Base-by-base conservation (phyloP, 2,113 vertebrate species). In the Tichodroma muraria region DNA sequence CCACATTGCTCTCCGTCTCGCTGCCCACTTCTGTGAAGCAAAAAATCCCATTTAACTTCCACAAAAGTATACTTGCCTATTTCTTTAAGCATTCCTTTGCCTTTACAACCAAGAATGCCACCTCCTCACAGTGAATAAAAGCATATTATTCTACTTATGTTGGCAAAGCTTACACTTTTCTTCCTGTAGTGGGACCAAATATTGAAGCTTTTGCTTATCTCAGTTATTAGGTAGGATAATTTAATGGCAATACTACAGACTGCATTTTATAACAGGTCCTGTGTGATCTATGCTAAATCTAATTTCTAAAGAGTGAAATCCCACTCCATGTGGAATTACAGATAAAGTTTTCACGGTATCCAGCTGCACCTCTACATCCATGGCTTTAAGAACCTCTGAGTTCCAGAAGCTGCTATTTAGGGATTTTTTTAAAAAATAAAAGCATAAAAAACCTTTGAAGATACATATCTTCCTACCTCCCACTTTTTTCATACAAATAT, bases 1-100 rank as follows among this genome's bases (percentile, higher is more conserved):
- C 98, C 97, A 98, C 97, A 8, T 97, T 98, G 95, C 99, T 99
- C 87, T 99, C 98, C 1, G 98, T 98, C 97, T 99, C 99, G 35
- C 98, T 99, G 65, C 98, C 98, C 52, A 98, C 98, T 89, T 99
- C 99, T 99, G 83, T 57, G 66, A 96, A 94, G 54, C 25, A 80
- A 63, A 88, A 66, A 31, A 76, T 69, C 60, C 40, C 47, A 71
- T 53, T 78, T 64, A 80, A 75, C 37, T 61, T 64, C 7, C 80
- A 50, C n/a, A 5, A 35, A 38, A 37, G 47, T 10, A 24, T 3
- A 42, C 8, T 11, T 27, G 38, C 16, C 42, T 72, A 31, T 30
- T 80, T 70, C 54, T 82, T 24, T 31, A 61, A 84, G 68, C 16
- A 35, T 40, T 75, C 73, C 44, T 78, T 50, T 40, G 47, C 21